These are phyloP conservation scores for Epicampocera succincta DNA, from an alignment of 2,888 invertebrate genomes.

Conservation along the genomic window DNA sequence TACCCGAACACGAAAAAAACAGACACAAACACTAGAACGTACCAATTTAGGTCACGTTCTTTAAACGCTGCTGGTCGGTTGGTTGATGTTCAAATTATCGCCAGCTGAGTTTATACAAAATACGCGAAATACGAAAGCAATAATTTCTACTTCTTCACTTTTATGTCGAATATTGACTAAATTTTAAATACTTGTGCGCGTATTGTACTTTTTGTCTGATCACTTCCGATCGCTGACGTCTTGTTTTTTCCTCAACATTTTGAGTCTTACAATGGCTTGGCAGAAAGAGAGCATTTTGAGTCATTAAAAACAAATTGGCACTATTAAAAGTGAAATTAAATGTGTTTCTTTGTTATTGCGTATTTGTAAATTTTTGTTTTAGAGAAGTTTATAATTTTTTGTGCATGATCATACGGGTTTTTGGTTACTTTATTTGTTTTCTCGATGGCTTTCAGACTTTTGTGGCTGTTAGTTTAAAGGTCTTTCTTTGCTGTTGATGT, in stretches of 20 bases:
- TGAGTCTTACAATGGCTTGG: no score
- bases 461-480: slow-evolving; percentile 48
- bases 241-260: slow-evolving; percentile 6
- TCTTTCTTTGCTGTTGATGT: slow-evolving; percentile 34
- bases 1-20: slow-evolving; percentile 25
- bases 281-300: slow-evolving; percentile 37
- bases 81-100: slow-evolving; percentile 76
- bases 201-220: not conserved
- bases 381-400: slow-evolving; percentile 44
- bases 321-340: slow-evolving; percentile 67
- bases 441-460: no score
- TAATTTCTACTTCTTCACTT: slow-evolving; percentile 14
- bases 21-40: slow-evolving; percentile 61
- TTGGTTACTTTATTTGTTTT: slow-evolving; percentile 5
- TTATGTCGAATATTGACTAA: slow-evolving; percentile 1
- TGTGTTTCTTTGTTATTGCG: slow-evolving; percentile 12
- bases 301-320: slow-evolving; percentile 57
- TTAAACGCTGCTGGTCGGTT: slow-evolving; percentile 47
- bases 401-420: slow-evolving; percentile 50
- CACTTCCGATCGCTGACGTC: slow-evolving; percentile 6
- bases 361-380: slow-evolving; percentile 33
- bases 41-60: slow-evolving; percentile 68
- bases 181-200: slow-evolving; percentile 56
- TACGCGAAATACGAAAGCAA: not conserved
- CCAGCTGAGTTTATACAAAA: slow-evolving; percentile 64